phyloP scores from a whole-genome alignment of 1,140 invertebrate species.

The Rhagoletis zephyria region DNA sequence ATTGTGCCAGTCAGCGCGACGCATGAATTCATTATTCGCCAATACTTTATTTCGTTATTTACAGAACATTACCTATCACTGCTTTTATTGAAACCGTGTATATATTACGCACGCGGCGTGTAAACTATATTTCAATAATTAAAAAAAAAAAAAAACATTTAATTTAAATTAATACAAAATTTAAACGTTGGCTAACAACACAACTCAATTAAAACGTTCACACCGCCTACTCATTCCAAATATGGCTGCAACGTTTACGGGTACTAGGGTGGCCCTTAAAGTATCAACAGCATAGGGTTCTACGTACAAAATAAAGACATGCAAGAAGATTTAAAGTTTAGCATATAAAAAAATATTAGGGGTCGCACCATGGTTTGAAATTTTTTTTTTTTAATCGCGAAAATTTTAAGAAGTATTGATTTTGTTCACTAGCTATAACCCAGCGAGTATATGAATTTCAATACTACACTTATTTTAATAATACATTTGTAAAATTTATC shows the following conservation, averaged over 20 bases:
- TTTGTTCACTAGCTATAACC: too few relatives aligned
- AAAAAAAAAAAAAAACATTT: conserved; percentile 21
- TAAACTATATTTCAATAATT: conserved; percentile 41
- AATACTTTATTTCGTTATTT: neutral
- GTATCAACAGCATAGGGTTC: too few relatives aligned
- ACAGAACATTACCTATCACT: neutral
- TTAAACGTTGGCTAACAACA: neutral
- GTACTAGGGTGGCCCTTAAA: neutral
- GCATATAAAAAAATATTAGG: neutral
- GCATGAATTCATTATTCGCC: neutral
- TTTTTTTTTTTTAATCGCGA: too few relatives aligned
- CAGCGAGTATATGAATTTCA: too few relatives aligned
- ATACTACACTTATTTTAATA: too few relatives aligned
- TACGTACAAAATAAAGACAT: too few relatives aligned
- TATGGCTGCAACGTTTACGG: neutral
- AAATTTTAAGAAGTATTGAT: neutral
- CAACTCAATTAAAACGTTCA: conserved; percentile 35
- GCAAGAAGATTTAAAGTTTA: neutral
- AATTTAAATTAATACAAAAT: conserved; percentile 28
- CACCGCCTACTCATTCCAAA: neutral
- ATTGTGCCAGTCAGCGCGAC: neutral
- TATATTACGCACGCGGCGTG: neutral
- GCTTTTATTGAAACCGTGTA: neutral
- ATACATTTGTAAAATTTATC: too few relatives aligned
- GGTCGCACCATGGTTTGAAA: neutral